A percentile compares a stretch with the other conserved stretches of the same genome.
Evolutionary conservation across 2,797 vertebrate species (phyloP).

Genomic region (Takifugu rubripes): DNA sequence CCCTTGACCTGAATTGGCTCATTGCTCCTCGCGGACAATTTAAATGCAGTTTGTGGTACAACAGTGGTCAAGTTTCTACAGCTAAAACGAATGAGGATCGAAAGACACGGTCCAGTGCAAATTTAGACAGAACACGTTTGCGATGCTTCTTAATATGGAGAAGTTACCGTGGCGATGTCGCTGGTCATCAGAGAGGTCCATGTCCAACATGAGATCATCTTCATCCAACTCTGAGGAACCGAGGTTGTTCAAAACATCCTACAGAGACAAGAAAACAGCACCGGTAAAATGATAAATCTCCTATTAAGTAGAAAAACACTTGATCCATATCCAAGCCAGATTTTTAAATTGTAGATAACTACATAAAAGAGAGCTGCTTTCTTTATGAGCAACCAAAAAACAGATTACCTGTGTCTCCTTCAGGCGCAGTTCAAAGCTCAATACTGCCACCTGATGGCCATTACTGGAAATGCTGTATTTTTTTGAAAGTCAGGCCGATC

Average conservation of each 20-base stretch:
- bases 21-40: no score
- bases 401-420: constrained; percentile 12
- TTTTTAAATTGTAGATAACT: not conserved
- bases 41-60: no score
- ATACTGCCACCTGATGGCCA: constrained; percentile 75
- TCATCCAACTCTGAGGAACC: constrained; percentile 97
- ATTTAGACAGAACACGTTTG: no score
- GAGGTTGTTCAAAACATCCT: constrained; percentile 84
- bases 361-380: constrained; percentile 3
- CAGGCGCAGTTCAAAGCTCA: constrained; percentile 44
- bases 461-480: constrained; percentile 1
- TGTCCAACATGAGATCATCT: constrained; percentile 96
- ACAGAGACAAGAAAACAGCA: constrained; percentile 15
- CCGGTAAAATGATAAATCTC: not conserved
- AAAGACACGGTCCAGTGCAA: no score
- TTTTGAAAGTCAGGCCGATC: no score
- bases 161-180: constrained; percentile 83
- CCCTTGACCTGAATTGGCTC: no score
- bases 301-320: not conserved
- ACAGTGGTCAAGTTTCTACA: no score
- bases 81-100: no score
- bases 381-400: constrained; percentile 7
- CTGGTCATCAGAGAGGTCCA: constrained; percentile 94
- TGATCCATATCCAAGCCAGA: no score
- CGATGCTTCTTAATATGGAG: not conserved